Conservation (phyloP, 2,888 invertebrate genomes). For the Odontocerum albicorne region DNA sequence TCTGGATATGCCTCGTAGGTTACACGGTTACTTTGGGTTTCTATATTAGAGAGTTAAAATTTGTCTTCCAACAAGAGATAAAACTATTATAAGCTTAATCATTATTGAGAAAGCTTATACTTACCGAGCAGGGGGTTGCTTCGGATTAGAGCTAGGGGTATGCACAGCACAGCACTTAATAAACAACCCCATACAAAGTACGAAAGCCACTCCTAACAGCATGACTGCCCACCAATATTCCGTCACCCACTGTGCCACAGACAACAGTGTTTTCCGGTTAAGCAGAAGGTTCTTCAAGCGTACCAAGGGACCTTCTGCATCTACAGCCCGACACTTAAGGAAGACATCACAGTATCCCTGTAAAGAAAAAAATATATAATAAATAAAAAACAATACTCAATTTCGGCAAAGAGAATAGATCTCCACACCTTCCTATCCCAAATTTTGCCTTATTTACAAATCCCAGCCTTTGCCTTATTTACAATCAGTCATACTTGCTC, state of each 20-base stretch:
- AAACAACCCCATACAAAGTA: constrained; percentile 96
- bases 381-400: background rate
- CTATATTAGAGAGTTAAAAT: too few species aligned
- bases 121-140: constrained; percentile 89
- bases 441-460: too few species aligned
- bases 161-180: constrained; percentile 99
- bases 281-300: constrained; percentile 94
- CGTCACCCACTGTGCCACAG: constrained; percentile 91
- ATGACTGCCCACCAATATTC: constrained; percentile 96
- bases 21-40: too few species aligned
- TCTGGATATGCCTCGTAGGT: too few species aligned
- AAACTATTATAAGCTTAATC: too few species aligned
- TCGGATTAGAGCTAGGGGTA: constrained; percentile 98
- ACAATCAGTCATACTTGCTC: too few species aligned
- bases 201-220: constrained; percentile 85
- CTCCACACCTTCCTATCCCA: background rate
- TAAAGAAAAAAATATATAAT: constrained; percentile 28
- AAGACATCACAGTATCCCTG: constrained; percentile 99
- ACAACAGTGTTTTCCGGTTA: constrained; percentile 84
- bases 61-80: too few species aligned
- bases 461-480: too few species aligned
- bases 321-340: constrained; percentile 96
- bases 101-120: too few species aligned
- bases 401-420: too few species aligned
- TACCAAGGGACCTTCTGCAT: constrained; percentile 97